These are phyloP conservation scores for Tyrophagus putrescentiae DNA, from an alignment of 1,140 invertebrate genomes.

Conservation along the genomic window DNA sequence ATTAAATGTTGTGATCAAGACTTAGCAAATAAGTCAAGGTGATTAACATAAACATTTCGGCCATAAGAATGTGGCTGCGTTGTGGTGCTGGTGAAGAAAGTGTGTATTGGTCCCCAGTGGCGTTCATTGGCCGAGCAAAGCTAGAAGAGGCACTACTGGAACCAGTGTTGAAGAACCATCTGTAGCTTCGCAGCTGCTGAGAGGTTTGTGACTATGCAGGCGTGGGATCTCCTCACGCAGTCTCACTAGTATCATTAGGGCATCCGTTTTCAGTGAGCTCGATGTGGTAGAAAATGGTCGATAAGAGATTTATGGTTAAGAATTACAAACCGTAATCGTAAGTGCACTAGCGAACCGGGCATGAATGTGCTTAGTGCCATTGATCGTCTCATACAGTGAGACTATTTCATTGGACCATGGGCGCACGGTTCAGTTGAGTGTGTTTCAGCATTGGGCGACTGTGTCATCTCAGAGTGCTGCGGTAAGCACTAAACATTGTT, in stretches of 20 bases:
- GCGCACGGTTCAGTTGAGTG: background rate
- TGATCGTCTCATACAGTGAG: too few species aligned
- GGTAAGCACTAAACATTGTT: too few species aligned
- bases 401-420: background rate
- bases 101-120: too few species aligned
- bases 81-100: too few species aligned
- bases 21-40: too few species aligned
- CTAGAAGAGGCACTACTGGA: background rate
- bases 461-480: background rate
- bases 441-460: background rate
- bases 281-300: background rate
- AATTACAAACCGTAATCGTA: slow-evolving; percentile 2
- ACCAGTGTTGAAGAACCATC: slow-evolving; percentile 57
- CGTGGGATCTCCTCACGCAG: slow-evolving; percentile 67
- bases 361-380: background rate
- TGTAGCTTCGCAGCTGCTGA: slow-evolving; percentile 70
- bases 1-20: too few species aligned
- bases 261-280: slow-evolving; percentile 28
- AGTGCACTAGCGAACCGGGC: background rate
- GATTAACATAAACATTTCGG: too few species aligned
- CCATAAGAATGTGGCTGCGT: too few species aligned
- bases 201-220: slow-evolving; percentile 68
- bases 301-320: background rate
- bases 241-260: slow-evolving; percentile 44
- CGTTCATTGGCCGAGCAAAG: background rate